Evolutionary conservation across 64 coral and sea anemone species (phyloP), one percentile per base, ranked within the genome.

Genomic region (Trachythela sp.): DNA sequence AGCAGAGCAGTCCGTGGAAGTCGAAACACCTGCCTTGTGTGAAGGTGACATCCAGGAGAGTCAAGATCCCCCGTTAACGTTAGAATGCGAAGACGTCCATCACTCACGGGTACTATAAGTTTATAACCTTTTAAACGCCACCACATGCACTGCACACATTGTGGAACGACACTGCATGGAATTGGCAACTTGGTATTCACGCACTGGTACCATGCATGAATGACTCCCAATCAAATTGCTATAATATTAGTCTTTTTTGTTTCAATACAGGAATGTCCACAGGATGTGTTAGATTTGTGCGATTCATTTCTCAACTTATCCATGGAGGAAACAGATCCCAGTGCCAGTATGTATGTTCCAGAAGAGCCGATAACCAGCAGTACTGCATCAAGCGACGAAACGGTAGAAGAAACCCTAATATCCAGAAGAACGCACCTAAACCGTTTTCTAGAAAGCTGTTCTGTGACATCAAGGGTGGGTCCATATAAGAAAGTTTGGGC

Each of bases 341-440:
- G 6, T 68, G 5, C 59, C 18, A 68, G 6, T 68, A n/a, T 68
- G 59, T 68, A 68, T 68, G 59, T 68, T 14, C 59, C 59, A 68
- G 59, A 68, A 68, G 59, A 68, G 18, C 59, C 30, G 20, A 68
- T 31, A 68, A 68, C 20, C 59, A 14, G 59, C 59, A 68, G 59
- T 68, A 68, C 18, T n/a, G 30, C 59, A 68, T 68, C 59, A 68
- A 68, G 59, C 59, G 59, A 68, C 30, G 59, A 22, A 22, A 68
- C 59, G 59, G 30, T 68, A 68, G 59, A 68, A 68, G 59, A 68
- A 68, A 68, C 59, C 59, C 59, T 68, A 14, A 68, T 68, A 68
- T 22, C 59, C 30, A 68, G 30, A 68, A 68, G 59, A 68, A 68
- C 59, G 30, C 59, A 68, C 59, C 59, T 68, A 68, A 68, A 68